These are phyloP conservation scores for Nerophis lumbriciformis DNA, from an alignment of 2,113 vertebrate species.

Conservation along the genomic window DNA sequence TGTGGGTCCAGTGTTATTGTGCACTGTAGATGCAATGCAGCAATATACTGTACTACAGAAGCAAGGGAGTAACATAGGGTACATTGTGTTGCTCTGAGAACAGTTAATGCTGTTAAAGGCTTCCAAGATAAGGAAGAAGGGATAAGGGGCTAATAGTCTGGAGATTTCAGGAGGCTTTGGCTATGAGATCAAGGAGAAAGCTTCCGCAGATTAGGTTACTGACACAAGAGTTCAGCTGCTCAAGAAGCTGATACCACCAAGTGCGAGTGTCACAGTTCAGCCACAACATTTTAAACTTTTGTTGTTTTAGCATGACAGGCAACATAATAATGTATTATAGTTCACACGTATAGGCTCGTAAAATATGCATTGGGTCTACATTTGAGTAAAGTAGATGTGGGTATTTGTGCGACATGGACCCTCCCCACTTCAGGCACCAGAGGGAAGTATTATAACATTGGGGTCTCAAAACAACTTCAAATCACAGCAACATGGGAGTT, in stretches of 20 bases:
- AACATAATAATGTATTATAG: constrained; percentile 6
- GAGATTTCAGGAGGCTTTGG: constrained; percentile 42
- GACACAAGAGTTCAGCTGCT: constrained; percentile 26
- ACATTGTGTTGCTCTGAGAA: constrained; percentile 35
- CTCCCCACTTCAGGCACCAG: constrained; percentile 7
- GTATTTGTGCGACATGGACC: constrained; percentile 1
- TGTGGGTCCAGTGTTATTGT: constrained; percentile 46
- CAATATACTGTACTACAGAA: constrained; percentile 29
- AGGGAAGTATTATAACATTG: constrained; percentile 18
- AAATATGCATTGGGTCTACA: constrained; percentile 1
- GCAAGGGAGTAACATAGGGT: constrained; percentile 13
- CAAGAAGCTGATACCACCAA: constrained; percentile 17
- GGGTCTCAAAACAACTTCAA: constrained; percentile 16
- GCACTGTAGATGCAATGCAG: constrained; percentile 25
- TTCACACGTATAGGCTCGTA: not conserved
- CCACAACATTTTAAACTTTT: constrained; percentile 16
- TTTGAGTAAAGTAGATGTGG: constrained; percentile 4
- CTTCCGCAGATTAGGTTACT: constrained; percentile 33
- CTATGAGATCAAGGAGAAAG: constrained; percentile 37
- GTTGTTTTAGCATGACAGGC: constrained; percentile 6
- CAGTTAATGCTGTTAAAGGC: constrained; percentile 50
- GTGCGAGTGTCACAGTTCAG: constrained; percentile 2
- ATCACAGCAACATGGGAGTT: constrained; percentile 18
- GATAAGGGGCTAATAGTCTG: constrained; percentile 45
- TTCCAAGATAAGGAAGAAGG: constrained; percentile 31